phyloP scores from a whole-genome alignment of 2,113 vertebrate species.

The Hipposideros armiger region DNA sequence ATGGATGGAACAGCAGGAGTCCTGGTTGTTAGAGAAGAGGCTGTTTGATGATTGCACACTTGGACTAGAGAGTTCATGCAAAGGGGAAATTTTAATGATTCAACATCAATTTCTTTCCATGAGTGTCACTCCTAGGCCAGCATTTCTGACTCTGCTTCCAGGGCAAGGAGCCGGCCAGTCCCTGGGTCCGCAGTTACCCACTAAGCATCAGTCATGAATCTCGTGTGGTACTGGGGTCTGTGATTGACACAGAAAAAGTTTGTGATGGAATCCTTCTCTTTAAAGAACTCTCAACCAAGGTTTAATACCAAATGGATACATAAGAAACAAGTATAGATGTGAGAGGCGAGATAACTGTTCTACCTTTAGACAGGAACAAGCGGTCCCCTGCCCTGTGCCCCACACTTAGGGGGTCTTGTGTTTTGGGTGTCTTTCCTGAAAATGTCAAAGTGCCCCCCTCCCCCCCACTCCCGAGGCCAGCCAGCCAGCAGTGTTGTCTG shows the following conservation, averaged over 20 bases:
- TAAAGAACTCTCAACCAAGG: neutral
- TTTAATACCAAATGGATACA: neutral
- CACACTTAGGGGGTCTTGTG: neutral
- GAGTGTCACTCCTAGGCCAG: neutral
- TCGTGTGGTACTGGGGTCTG: neutral
- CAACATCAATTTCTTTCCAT: neutral
- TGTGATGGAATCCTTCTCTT: neutral
- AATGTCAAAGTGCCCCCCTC: neutral
- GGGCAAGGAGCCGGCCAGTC: neutral
- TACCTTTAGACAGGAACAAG: neutral
- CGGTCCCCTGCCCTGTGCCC: accelerated
- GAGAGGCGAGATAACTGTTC: neutral
- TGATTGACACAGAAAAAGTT: neutral
- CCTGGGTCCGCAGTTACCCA: neutral
- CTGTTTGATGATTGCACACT: neutral
- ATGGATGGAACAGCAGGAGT: neutral
- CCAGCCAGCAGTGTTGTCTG: accelerated
- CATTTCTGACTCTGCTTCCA: neutral
- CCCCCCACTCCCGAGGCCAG: neutral
- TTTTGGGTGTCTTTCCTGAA: neutral
- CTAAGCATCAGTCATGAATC: neutral
- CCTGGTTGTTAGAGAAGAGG: neutral
- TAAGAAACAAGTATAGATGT: neutral
- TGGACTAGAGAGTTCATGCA: neutral
- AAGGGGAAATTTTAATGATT: slow-evolving; percentile 39